Evolutionary conservation across 2,888 invertebrate species (phyloP), one percentile per base, ranked within the genome.

Genomic region (Reticulitermes lucifugus): DNA sequence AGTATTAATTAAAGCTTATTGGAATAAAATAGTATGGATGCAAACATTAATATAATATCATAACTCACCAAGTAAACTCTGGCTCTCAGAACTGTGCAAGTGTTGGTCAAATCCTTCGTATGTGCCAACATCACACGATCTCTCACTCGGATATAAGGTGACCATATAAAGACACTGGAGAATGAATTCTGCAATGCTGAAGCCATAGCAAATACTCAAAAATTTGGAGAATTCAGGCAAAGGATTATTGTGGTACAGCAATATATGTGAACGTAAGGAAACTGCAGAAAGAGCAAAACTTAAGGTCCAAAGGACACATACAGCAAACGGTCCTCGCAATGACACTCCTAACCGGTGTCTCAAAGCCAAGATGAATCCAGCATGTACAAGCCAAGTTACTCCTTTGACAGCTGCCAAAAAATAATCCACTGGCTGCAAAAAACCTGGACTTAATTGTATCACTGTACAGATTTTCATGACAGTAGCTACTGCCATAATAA

Each of bases 361-460:
- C 84, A 96, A 90, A 6, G 95, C 94, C 88, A 96, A 91, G 88
- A 94, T 93, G 90, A 95, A 96, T 87, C 95, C 94, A 88, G 96
- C 94, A 91, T 98, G 98, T 29, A 96, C 93, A 83, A 96, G 91
- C 98, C 98, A 98, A 79, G 96, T 93, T 79, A 97, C 90, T 87
- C 94, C 94, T 89, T 96, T 93, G 6, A 95, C 93, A 75, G 94
- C 94, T 43, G 94, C 93, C 79, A 94, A 91, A 75, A 97, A 93
- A 89, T 96, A 95, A 90, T 96, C 95, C 84, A 95, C 93, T 18
- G 95, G 94, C 80, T 89, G 89, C 12, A 91, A 87, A 12, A 87
- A 87, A 83, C 89, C 87, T 55, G 89, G 86, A 79, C 89, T 87
- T 79, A 90, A 85, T 83, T 88, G 88, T 86, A 90, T 89, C 86